Evolutionary conservation across 2,888 invertebrate genomes (phyloP), one percentile per base, ranked within the genome.

Genomic region (Didymodactylos carnosus): DNA sequence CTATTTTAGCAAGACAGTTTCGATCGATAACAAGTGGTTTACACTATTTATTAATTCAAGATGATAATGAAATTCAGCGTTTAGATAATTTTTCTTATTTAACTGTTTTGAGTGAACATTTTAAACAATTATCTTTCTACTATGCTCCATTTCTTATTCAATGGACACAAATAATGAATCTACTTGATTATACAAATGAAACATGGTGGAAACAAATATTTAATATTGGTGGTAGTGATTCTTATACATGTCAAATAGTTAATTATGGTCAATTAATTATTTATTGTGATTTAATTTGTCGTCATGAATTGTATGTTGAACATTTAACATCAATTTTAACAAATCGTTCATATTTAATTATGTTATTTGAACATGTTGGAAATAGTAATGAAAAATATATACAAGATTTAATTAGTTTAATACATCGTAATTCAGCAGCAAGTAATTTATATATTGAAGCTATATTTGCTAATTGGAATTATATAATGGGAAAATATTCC

Each of bases 81-180:
- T 76, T 80, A 88, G 39, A 83, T 85, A 3, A 83, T 83, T 73
- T 84, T 84, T 69, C 43, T 16, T 53, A 75, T 49, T 73, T 62
- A 49, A 23, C 16, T 29, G 35, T 62, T 0, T 35, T 62, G n/a
- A 62, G 53, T 62, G 53, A 62, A 35, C n/a, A 62, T 62, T 62
- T 62, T 35, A 62, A 62, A 62, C 25, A 35, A 25, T 35, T 62
- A 6, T 35, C 53, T 6, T 35, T 35, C 16, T 62, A 19, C 19
- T 62, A 62, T 11, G n/a, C 35, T 35, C 53, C 53, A 19, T 19
- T 62, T 16, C 35, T 62, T 35, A 86, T 89, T 72, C 88, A 90
- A 78, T 91, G 91, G 91, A 88, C 88, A 72, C 89, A 90, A 82
- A 83, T 91, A 51, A 85, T 91, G 78, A 88, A 88, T 10, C 85